Evolutionary conservation across 1,140 invertebrate species (phyloP).

Genomic region (Subanguina moxae): DNA sequence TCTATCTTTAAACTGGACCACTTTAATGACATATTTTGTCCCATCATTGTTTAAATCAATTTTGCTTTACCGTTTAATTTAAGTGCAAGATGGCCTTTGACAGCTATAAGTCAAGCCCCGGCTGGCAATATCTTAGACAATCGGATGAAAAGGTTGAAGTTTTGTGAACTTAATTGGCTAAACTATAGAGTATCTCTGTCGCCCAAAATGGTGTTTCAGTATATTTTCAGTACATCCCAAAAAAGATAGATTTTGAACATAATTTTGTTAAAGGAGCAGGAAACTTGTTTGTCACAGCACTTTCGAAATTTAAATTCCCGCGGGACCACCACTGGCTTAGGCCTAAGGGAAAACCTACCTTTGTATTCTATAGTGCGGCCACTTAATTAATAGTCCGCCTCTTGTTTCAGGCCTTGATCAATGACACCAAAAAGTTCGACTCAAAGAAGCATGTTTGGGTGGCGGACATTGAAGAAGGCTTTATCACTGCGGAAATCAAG

Average conservation of each 20-base stretch:
- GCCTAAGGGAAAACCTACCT: no score
- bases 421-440: slow-evolving; percentile 41
- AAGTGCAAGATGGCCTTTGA: not conserved
- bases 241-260: no score
- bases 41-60: no score
- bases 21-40: no score
- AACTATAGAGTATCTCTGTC: no score
- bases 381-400: not conserved
- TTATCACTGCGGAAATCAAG: slow-evolving; percentile 90
- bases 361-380: slow-evolving; percentile 25
- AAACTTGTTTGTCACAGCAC: no score
- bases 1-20: no score
- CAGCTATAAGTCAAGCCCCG: slow-evolving; percentile 46
- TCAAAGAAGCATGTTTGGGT: slow-evolving; percentile 47
- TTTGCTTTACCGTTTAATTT: not conserved
- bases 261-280: no score
- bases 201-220: no score
- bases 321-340: no score
- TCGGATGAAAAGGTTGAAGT: slow-evolving; percentile 49
- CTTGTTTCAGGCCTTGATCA: slow-evolving; percentile 20
- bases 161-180: not conserved
- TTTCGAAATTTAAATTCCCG: no score
- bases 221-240: no score
- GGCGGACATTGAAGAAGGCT: slow-evolving; percentile 61
- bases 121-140: slow-evolving; percentile 57